These are phyloP conservation scores for Phylloscopus trochiloides DNA, from an alignment of 2,113 vertebrate genomes.

Conservation along the genomic window DNA sequence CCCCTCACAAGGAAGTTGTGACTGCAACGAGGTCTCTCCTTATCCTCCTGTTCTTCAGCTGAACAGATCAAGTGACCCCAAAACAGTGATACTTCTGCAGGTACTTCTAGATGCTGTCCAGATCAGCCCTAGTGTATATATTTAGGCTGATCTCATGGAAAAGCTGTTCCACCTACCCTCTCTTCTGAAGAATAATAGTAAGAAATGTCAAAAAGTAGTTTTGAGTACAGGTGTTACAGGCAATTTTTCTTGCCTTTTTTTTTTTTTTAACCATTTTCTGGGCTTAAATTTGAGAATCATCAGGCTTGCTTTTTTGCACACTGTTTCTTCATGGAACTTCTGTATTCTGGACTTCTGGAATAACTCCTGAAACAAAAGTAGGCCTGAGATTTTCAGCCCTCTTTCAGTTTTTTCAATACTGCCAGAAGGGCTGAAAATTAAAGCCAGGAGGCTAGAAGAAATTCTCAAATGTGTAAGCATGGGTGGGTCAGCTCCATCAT, in stretches of 20 bases:
- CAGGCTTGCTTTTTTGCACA: conserved; percentile 19
- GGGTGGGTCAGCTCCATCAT: background rate
- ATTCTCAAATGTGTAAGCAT: background rate
- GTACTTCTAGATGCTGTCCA: background rate
- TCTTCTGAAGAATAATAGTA: background rate
- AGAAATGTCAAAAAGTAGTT: background rate
- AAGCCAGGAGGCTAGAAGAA: conserved; percentile 14
- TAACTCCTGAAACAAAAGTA: background rate
- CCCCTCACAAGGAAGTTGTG: background rate
- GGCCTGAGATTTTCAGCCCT: background rate
- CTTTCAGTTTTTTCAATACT: background rate
- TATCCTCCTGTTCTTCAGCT: background rate
- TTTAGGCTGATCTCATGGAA: background rate
- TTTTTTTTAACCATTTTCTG: conserved; percentile 26
- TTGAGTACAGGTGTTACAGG: background rate
- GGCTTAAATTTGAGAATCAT: conserved; percentile 23
- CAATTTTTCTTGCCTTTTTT: background rate
- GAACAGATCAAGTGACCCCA: background rate
- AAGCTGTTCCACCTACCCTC: background rate
- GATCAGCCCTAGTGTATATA: background rate
- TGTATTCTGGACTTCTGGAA: conserved; percentile 1
- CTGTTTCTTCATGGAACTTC: conserved; percentile 15
- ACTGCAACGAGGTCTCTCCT: background rate
- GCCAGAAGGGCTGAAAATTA: conserved; percentile 4
- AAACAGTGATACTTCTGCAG: background rate